Percentiles rank a stretch among this genome's conserved stretches.
These are phyloP conservation scores for Danio aesculapii DNA, from an alignment of 2,797 vertebrate species.

Conservation along the genomic window DNA sequence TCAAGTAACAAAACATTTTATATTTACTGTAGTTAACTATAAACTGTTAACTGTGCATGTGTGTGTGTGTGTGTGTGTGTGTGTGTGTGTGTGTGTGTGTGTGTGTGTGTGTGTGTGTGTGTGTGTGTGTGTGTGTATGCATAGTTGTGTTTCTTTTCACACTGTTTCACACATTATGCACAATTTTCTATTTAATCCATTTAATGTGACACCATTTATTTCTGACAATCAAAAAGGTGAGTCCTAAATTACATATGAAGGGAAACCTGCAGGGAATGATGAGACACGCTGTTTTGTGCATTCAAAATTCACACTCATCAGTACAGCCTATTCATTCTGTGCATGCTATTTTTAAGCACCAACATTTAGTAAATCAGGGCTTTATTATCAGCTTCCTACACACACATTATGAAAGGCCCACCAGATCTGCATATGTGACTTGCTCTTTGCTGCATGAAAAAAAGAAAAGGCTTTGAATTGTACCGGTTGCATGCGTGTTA, in stretches of 20 bases:
- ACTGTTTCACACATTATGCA: too few relatives aligned
- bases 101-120: too few relatives aligned
- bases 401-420: background rate
- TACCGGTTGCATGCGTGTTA: slow-evolving; percentile 50
- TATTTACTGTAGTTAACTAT: too few relatives aligned
- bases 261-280: background rate
- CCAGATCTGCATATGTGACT: slow-evolving; percentile 25
- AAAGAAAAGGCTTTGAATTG: slow-evolving; percentile 17
- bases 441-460: slow-evolving; percentile 35
- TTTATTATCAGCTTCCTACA: background rate
- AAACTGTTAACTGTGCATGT: too few relatives aligned
- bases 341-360: background rate
- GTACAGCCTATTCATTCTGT: background rate
- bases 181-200: background rate
- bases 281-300: background rate
- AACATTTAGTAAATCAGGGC: background rate
- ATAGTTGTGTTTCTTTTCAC: too few relatives aligned
- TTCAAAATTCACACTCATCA: background rate
- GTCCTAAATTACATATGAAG: background rate
- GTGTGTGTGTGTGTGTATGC: too few relatives aligned
- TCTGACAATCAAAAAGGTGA: background rate
- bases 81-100: too few relatives aligned
- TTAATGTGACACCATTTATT: background rate
- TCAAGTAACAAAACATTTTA: too few relatives aligned
- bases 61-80: too few relatives aligned